Conservation (phyloP, 2,113 vertebrate species). For the Papio anubis region DNA sequence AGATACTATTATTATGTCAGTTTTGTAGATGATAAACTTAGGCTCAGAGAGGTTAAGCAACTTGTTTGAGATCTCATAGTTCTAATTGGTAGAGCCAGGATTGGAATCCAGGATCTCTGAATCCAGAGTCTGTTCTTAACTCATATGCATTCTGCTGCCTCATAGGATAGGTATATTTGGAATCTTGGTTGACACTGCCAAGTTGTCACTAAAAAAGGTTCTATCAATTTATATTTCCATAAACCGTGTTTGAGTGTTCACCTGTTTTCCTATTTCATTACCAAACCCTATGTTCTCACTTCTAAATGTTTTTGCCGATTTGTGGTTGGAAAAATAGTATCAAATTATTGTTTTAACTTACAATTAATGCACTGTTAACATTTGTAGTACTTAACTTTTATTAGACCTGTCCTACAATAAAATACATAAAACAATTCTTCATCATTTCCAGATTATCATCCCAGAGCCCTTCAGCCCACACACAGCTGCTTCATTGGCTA, state of each 20-base stretch:
- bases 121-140: not conserved
- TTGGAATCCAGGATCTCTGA: not conserved
- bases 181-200: not conserved
- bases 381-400: slow-evolving; percentile 52
- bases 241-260: not conserved
- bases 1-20: not conserved
- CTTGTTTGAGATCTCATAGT: not conserved
- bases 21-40: not conserved
- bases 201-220: not conserved
- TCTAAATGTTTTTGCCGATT: not conserved
- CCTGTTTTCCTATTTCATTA: not conserved
- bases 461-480: slow-evolving; percentile 5
- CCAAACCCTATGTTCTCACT: not conserved
- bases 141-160: not conserved
- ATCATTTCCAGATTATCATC: slow-evolving; percentile 39
- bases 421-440: slow-evolving; percentile 26
- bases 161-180: not conserved
- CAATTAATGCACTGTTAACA: slow-evolving; percentile 36
- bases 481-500: slow-evolving; percentile 14
- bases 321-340: slow-evolving; percentile 43
- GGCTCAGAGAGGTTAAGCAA: not conserved
- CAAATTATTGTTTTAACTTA: slow-evolving; percentile 38
- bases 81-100: not conserved
- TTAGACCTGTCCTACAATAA: slow-evolving; percentile 35
- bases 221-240: not conserved